Base-by-base conservation (phyloP, 2,888 invertebrate genomes). In the Pomacea canaliculata region DNA sequence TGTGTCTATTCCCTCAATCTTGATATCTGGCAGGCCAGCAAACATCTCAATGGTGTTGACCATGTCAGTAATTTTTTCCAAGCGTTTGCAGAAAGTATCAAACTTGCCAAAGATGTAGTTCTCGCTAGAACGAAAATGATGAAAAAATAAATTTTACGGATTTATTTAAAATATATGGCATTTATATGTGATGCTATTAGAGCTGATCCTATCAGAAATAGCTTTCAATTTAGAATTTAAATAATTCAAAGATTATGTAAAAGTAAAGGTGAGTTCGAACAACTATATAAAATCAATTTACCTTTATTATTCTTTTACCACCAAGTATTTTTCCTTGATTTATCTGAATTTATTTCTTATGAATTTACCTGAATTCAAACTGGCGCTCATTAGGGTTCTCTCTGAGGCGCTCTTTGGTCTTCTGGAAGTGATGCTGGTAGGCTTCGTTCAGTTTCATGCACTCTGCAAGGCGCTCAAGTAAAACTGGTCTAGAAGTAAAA, bases 101-200 rank as follows among this genome's bases (percentile, higher is more conserved):
- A 98, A 98, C 92, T 97, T 97, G 62, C 98, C 98, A 90, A 98
- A 98, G 0, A 98, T 97, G 88, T 97, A 97, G 89, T 97, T 97
- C 91, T 98, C 97, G 3, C 97, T 97, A 81, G 37, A 48, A 70
- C 56, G n/a, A 72, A 56, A 48, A 56, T 56, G 12, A 37, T 37
- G 37, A 37, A 37, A 37, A 56, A 56, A 56, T 56, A 16, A 0
- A 16, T 56, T 56, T 37, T 1, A 37, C 37, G 3, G n/a, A 10
- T n/a, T 63, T 63, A 10, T n/a, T 63, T 63, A 7, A 63, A n/a
- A 63, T 19, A 63, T 5, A 60, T 18, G 60, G 4, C 5, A 37
- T 23, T 23, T 37, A 37, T 37, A 1, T 37, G 37, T 37, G 37
- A 37, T 3, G 37, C 37, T 37, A 37, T 37, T 37, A 37, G 37